Evolutionary conservation across 2,797 vertebrate species (phyloP), one percentile per base, ranked within the genome.

Genomic region (Rallus crepitans): DNA sequence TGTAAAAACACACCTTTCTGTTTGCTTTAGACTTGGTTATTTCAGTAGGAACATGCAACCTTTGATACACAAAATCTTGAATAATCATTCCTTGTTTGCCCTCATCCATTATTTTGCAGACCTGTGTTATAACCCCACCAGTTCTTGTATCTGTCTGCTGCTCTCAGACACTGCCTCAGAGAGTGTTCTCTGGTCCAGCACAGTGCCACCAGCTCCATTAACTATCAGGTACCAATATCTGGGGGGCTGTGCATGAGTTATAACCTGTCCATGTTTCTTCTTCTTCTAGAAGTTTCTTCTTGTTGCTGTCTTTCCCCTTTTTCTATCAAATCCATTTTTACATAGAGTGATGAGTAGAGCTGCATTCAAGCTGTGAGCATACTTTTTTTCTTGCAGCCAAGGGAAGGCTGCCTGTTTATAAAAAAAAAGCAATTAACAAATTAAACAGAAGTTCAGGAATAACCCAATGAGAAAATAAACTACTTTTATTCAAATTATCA

Each of bases 381-480:
- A 11, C 0, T 0, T 3, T 59, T 84, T 16, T 56, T 27, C 50
- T 75, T 61, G 56, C 17, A 83, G 39, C 12, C 14, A 66, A 86
- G 39, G 11, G 47, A 71, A 82, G 15, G 25, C 21, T 71, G 27
- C 17, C 37, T 84, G 31, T 37, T 82, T 28, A 80, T 28, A 19
- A 12, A 42, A 28, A 69, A 55, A 23, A 19, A 10, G 19, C 4
- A 57, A 35, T 4, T 37, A 89, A 59, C 7, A 64, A 96, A 94
- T 64, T 20, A 91, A 59, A 95, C 56, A 45, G 37, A 89, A 90
- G 27, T 60, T 63, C 91, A 84, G 55, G 42, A 48, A 87, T 95
- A 95, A 83, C 59, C 37, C 96, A 95, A 61, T 97, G 97, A 97
- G 97, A 98, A 98, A 98, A 98, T 98, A 98, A 98, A 98, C 76